Conservation (phyloP, 2,888 invertebrate species). For the Epinotia ramella region DNA sequence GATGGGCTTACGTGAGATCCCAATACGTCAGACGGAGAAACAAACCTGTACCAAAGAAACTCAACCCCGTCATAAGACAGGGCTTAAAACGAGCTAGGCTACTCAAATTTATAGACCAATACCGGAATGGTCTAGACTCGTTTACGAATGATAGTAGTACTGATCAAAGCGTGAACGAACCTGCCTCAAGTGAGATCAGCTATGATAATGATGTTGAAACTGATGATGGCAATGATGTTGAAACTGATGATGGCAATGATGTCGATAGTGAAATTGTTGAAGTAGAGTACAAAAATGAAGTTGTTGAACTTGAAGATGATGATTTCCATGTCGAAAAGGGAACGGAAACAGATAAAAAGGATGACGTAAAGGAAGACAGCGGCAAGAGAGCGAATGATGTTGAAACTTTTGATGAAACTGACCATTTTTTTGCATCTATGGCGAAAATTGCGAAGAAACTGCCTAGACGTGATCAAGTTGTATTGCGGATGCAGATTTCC, state of each 20-base stretch:
- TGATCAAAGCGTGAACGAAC: conserved; percentile 15
- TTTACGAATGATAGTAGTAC: conserved; percentile 18
- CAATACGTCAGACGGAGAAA: conserved; percentile 12
- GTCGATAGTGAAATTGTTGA: conserved; percentile 2
- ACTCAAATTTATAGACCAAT: conserved; percentile 15
- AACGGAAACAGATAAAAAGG: not conserved
- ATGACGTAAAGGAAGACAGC: not conserved
- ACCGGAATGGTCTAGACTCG: not conserved
- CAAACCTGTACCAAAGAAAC: conserved; percentile 4
- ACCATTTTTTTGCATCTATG: conserved; percentile 23
- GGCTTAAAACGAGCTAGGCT: conserved; percentile 14
- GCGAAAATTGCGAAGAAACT: conserved; percentile 18
- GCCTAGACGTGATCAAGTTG: conserved; percentile 17
- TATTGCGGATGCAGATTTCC: conserved; percentile 15
- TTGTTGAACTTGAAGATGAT: conserved; percentile 8
- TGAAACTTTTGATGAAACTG: conserved; percentile 8
- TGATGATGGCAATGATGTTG: not conserved
- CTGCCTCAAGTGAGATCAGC: conserved; percentile 12
- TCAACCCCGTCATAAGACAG: not conserved
- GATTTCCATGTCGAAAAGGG: not conserved
- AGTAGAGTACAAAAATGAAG: conserved; percentile 5
- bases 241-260: not conserved
- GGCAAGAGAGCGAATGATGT: not conserved
- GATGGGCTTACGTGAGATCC: conserved; percentile 7
- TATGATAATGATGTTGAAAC: conserved; percentile 5